These are phyloP conservation scores for Scotopteryx bipunctaria DNA, from an alignment of 2,888 invertebrate genomes.

Conservation along the genomic window DNA sequence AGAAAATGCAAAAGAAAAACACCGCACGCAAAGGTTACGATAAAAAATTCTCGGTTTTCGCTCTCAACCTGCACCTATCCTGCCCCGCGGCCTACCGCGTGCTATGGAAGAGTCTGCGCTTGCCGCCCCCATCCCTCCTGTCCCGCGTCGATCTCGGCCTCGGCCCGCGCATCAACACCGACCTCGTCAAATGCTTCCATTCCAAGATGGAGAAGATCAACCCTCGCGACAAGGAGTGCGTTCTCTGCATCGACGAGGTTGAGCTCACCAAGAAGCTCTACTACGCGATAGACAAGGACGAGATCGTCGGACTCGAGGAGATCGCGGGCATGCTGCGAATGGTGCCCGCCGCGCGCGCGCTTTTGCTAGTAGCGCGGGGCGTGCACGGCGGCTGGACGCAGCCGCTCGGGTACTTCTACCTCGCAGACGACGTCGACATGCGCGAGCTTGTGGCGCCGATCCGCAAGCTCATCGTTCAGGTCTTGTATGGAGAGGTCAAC, in stretches of 20 bases:
- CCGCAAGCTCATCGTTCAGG: constrained; percentile 4
- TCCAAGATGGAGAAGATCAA: constrained; percentile 12
- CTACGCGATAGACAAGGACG: constrained; percentile 20
- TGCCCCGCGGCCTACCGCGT: constrained; percentile 20
- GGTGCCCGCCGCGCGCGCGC: constrained; percentile 17
- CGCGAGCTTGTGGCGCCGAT: constrained; percentile 11
- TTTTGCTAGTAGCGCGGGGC: constrained; percentile 18
- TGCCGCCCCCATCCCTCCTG: constrained; percentile 8
- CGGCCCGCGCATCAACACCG: constrained; percentile 4
- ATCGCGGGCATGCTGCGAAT: constrained; percentile 12
- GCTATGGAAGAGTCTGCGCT: constrained; percentile 14
- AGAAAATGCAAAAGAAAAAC: constrained; percentile 11
- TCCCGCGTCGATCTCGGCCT: constrained; percentile 11
- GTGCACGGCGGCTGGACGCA: constrained; percentile 18
- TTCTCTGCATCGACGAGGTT: constrained; percentile 23
- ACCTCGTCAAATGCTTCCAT: constrained; percentile 12
- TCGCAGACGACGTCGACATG: constrained; percentile 15
- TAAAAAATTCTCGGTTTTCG: constrained; percentile 1
- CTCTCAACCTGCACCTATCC: constrained; percentile 11
- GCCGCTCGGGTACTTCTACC: constrained; percentile 25
- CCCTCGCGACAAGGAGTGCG: constrained; percentile 8
- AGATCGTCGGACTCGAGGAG: constrained; percentile 22
- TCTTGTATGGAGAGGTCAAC: not conserved
- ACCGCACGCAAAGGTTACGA: constrained; percentile 16
- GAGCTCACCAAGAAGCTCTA: constrained; percentile 13